Base-by-base conservation (phyloP, 2,888 invertebrate genomes). In the Aleiodes leptofemur region DNA sequence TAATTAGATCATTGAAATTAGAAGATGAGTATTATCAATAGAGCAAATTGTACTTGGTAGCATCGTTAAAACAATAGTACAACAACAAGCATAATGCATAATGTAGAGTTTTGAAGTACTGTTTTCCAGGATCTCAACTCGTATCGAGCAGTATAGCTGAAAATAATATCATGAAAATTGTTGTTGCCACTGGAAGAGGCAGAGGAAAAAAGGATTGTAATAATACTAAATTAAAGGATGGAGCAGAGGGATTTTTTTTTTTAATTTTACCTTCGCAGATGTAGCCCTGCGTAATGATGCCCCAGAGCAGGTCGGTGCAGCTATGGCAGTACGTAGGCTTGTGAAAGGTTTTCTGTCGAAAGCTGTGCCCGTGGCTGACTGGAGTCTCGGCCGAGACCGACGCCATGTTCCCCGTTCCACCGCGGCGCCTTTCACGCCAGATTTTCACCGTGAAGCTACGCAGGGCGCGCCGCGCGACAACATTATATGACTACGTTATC, bases 321-420 rank as follows among this genome's bases (percentile, higher is more conserved):
- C 98, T 98, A 93, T 99, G 99, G 93, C 99, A 99, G 93, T 98
- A 98, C 89, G 98, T 98, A 91, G 98, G 99, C 94, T 98, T 98
- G 93, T 99, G 99, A 94, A 99, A 99, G 92, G 98, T 98, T 93
- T 98, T 99, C 95, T 98, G 99, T 92, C 95, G 95, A 95, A 99
- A 99, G 94, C 96, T 97, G 94, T 99, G 99, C 90, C 97, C 97
- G 92, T 95, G 91, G 90, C 88, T 89, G 84, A 87, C 84, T 90
- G 92, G 91, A 91, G 91, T 91, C 91, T 92, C 92, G 82, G 85
- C 82, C 82, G 87, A 90, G 90, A 90, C 90, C 90, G 92, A 91
- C 91, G 91, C 91, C 91, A 91, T 91, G 89, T 90, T 90, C 91
- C 90, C 91, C 90, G 90, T 90, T 91, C 92, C 91, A 90, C 91